Evolutionary conservation across 2,888 invertebrate species (phyloP).

Genomic region (Rhamnusium bicolor): DNA sequence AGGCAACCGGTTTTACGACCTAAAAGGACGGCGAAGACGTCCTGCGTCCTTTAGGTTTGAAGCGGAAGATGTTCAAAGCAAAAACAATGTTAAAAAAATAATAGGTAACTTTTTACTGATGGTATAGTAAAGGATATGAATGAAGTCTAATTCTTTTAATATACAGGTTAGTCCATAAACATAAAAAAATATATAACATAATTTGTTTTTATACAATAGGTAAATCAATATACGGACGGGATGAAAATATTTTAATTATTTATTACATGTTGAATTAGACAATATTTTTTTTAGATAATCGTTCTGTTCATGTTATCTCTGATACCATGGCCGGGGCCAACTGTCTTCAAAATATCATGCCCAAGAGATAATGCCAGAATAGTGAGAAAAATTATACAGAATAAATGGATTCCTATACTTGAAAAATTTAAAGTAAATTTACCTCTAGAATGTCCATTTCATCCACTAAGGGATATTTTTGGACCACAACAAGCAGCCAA

Average conservation of each 20-base stretch:
- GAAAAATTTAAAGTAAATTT: slow-evolving; percentile 88
- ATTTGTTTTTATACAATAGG: not conserved
- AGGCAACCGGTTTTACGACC: slow-evolving; percentile 14
- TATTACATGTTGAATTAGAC: not conserved
- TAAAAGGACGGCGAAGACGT: slow-evolving; percentile 20
- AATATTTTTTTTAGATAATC: slow-evolving; percentile 80
- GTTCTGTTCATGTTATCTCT: slow-evolving; percentile 86
- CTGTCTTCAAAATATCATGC: slow-evolving; percentile 89
- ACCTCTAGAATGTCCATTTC: slow-evolving; percentile 92
- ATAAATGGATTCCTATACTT: slow-evolving; percentile 92
- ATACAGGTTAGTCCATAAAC: slow-evolving; percentile 80
- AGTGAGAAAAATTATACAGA: slow-evolving; percentile 89
- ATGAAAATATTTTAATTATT: slow-evolving; percentile 17
- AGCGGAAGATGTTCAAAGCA: slow-evolving; percentile 12
- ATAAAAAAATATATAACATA: slow-evolving; percentile 5
- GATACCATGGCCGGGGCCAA: slow-evolving; percentile 91
- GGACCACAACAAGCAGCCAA: slow-evolving; percentile 90
- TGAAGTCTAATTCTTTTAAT: slow-evolving; percentile 90
- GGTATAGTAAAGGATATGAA: slow-evolving; percentile 79
- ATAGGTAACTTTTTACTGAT: slow-evolving; percentile 34
- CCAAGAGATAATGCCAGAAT: slow-evolving; percentile 91
- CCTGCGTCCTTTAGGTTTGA: slow-evolving; percentile 25
- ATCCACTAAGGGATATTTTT: slow-evolving; percentile 89
- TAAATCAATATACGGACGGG: slow-evolving; percentile 26
- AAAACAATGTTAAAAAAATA: slow-evolving; percentile 15